Evolutionary conservation across 2,888 invertebrate genomes (phyloP).

Genomic region (Onthophagus sagittarius): DNA sequence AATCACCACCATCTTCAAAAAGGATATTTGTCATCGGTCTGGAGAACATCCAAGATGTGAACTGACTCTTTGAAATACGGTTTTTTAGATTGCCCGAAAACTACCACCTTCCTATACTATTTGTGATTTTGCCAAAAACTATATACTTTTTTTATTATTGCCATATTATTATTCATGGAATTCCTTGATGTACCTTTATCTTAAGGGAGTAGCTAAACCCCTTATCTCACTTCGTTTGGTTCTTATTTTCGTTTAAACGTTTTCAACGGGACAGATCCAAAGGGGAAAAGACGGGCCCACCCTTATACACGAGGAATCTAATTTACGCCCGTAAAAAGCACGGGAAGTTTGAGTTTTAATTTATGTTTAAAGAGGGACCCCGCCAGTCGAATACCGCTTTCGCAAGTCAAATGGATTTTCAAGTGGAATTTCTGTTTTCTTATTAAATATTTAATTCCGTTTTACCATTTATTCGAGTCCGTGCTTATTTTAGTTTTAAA

Average conservation of each 20-base stretch:
- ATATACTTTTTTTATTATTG: no score
- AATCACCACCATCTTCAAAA: conserved; percentile 18
- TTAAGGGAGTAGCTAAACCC: no score
- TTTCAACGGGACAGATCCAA: no score
- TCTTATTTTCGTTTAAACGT: neutral
- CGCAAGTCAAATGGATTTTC: neutral
- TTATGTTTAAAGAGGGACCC: neutral
- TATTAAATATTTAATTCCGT: neutral
- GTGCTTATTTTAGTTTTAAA: neutral
- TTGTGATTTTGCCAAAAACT: no score
- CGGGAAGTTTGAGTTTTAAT: neutral
- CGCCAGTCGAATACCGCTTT: neutral
- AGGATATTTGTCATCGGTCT: conserved; percentile 15
- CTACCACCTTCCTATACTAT: no score
- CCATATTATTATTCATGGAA: no score
- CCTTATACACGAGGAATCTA: neutral
- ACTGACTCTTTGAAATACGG: neutral
- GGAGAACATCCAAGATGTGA: conserved; percentile 7
- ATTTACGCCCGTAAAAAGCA: neutral
- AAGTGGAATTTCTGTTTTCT: neutral
- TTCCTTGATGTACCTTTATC: no score
- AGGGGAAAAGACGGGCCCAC: neutral
- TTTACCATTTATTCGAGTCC: neutral
- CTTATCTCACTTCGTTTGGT: neutral
- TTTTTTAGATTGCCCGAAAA: no score